These are phyloP conservation scores for Drosophila pandora DNA, from an alignment of 1,140 invertebrate genomes.

Conservation along the genomic window DNA sequence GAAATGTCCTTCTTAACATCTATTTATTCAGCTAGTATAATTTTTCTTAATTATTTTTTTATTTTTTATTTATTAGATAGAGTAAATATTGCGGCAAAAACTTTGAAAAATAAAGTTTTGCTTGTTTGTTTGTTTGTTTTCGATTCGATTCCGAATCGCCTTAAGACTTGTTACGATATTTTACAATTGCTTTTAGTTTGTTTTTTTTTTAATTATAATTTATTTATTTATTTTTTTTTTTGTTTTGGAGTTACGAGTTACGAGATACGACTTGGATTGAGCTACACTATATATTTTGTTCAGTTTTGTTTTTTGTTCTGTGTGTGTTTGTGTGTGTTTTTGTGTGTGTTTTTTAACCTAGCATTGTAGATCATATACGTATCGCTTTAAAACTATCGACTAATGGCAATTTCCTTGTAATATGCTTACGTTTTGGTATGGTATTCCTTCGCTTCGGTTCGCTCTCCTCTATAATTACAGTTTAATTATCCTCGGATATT, in stretches of 20 bases:
- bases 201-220: background rate
- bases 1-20: slow-evolving; percentile 54
- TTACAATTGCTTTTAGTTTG: slow-evolving; percentile 75
- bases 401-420: slow-evolving; percentile 77
- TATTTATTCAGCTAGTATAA: slow-evolving; percentile 61
- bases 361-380: slow-evolving; percentile 46
- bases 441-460: slow-evolving; percentile 33
- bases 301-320: background rate
- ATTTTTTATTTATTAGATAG: slow-evolving; percentile 1
- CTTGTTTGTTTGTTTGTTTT: slow-evolving; percentile 42
- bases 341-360: slow-evolving; percentile 6
- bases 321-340: background rate
- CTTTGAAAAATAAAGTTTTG: slow-evolving; percentile 81
- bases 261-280: slow-evolving; percentile 40
- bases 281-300: slow-evolving; percentile 47
- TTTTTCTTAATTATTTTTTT: slow-evolving; percentile 40
- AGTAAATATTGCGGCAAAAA: slow-evolving; percentile 65
- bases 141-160: slow-evolving; percentile 32
- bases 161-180: slow-evolving; percentile 59
- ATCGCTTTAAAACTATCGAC: slow-evolving; percentile 75
- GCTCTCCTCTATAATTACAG: slow-evolving; percentile 37
- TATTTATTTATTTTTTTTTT: background rate
- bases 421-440: slow-evolving; percentile 55
- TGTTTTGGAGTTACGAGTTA: slow-evolving; percentile 42
- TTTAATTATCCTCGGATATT: slow-evolving; percentile 44